Evolutionary conservation across 2,797 vertebrate genomes (phyloP), one percentile per base, ranked within the genome.

Genomic region (Lacerta agilis): DNA sequence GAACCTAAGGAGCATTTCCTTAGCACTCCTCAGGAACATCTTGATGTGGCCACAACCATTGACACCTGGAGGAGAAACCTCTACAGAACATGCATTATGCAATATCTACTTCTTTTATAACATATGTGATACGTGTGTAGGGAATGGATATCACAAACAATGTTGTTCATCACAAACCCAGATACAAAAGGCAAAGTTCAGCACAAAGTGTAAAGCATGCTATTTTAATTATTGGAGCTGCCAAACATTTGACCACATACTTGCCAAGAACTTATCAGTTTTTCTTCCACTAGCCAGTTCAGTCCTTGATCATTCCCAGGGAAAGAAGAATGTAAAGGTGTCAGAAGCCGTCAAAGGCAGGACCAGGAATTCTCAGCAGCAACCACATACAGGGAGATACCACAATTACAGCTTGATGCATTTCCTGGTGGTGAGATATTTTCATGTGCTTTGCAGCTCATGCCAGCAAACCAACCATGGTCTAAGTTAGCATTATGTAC

Each of bases 211-310:
- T 55, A 64, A 80, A 64, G 7, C 55, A 11, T 64, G 79, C 61
- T 80, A 80, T 80, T 55, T 80, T 80, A 80, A 80, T 80, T 36
- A 64, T 61, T 55, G 58, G 79, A 64, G 64, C 55, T 80, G 55
- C 20, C 8, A 64, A 80, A 79, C 33, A 58, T 55, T 49, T 80
- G 58, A 9, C n/a, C 29, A 58, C 9, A 23, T 61, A 55, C 55
- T 49, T 64, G 79, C 33, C 55, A 80, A 61, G 55, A 20, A 38
- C 55, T 64, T 80, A 10, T 61, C 45, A 49, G n/a, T 10, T 61
- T 80, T 33, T 80, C 55, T 61, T 17, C 18, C 64, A 20, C 6
- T 58, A 36, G 36, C 33, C 79, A 5, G 23, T 10, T 25, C 33
- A 36, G 2, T 61, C 79, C 29, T 23, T 61, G 49, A 61, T 17